Percentiles rank a stretch among this genome's conserved stretches.
Conservation (phyloP, 2,113 vertebrate genomes). For the Cacatua alba region DNA sequence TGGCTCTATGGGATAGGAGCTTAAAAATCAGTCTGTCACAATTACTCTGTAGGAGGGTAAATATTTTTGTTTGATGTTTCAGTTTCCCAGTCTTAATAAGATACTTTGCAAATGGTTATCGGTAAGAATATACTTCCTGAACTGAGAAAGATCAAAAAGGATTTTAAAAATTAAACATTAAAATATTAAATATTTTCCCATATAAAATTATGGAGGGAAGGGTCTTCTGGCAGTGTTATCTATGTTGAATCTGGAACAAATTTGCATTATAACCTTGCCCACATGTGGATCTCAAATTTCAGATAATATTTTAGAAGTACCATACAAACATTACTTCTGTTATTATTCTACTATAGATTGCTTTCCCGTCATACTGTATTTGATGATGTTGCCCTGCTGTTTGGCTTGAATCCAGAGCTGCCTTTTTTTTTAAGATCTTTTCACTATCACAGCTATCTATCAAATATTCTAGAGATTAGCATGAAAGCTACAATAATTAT, state of each 20-base stretch:
- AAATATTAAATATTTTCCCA: not conserved
- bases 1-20: not conserved
- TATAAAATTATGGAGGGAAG: not conserved
- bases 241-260: not conserved
- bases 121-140: not conserved
- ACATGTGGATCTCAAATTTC: not conserved
- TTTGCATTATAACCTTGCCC: not conserved
- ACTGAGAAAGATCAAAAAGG: not conserved
- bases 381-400: not conserved
- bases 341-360: not conserved
- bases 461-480: not conserved
- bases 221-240: not conserved
- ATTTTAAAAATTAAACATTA: not conserved
- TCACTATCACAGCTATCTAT: not conserved
- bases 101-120: not conserved
- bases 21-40: not conserved
- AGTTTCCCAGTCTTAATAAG: not conserved
- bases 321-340: not conserved
- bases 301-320: not conserved
- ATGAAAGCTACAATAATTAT: not conserved
- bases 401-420: not conserved
- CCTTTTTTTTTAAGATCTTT: not conserved
- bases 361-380: not conserved
- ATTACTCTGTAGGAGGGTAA: not conserved
- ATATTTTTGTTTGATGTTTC: not conserved